Evolutionary conservation across 2,888 invertebrate species (phyloP).

Genomic region (Apeira syringaria): DNA sequence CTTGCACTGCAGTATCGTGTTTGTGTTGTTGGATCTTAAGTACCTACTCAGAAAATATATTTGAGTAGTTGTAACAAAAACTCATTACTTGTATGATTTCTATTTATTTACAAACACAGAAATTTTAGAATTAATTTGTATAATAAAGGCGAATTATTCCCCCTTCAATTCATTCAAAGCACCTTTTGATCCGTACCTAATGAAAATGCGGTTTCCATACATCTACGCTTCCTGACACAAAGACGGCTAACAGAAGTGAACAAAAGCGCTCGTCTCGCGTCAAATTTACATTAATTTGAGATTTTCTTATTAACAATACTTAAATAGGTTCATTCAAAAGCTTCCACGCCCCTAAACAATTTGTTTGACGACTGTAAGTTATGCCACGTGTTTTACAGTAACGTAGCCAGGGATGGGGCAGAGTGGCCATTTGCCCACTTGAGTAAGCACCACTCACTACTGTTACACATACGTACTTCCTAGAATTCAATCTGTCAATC

Average conservation of each 20-base stretch:
- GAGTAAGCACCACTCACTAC: too few species aligned
- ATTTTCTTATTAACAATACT: slow-evolving; percentile 69
- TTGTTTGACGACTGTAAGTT: slow-evolving; percentile 53
- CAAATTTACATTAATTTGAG: slow-evolving; percentile 78
- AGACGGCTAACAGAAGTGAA: slow-evolving; percentile 59
- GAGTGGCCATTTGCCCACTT: neutral
- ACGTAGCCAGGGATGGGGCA: neutral
- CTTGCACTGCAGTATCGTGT: too few species aligned
- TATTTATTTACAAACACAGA: too few species aligned
- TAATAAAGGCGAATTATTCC: slow-evolving; percentile 10
- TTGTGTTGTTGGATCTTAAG: too few species aligned
- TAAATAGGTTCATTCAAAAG: slow-evolving; percentile 59
- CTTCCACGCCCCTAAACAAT: slow-evolving; percentile 71
- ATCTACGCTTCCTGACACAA: slow-evolving; percentile 37
- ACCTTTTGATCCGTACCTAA: slow-evolving; percentile 27
- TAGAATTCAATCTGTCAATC: too few species aligned
- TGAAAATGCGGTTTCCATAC: slow-evolving; percentile 32
- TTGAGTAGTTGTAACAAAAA: too few species aligned
- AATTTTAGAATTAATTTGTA: slow-evolving; percentile 5
- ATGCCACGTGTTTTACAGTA: slow-evolving; percentile 59
- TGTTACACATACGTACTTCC: too few species aligned
- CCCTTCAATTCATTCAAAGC: slow-evolving; percentile 13
- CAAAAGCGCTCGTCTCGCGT: slow-evolving; percentile 62
- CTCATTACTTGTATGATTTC: too few species aligned
- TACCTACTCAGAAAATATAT: too few species aligned